These are phyloP conservation scores for Atlantisia rogersi DNA, from an alignment of 2,113 vertebrate species.

Conservation along the genomic window DNA sequence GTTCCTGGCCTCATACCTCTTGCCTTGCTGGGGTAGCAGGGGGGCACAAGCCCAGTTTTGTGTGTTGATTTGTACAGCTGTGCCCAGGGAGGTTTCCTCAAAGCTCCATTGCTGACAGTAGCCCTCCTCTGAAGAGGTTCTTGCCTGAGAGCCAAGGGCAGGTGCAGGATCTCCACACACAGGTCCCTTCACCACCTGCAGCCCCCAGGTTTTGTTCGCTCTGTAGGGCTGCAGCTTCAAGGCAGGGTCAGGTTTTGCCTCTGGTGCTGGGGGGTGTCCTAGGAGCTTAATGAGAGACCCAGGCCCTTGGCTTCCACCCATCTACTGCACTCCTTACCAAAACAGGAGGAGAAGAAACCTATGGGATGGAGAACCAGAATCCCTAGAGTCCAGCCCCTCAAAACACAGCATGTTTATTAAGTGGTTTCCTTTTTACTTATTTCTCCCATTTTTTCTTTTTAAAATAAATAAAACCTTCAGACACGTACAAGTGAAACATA, in stretches of 20 bases:
- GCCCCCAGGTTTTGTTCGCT: neutral
- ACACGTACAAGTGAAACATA: slow-evolving; percentile 43
- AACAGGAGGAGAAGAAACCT: neutral
- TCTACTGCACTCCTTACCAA: neutral
- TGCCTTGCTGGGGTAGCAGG: fast-evolving
- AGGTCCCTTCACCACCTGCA: neutral
- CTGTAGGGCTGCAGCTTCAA: neutral
- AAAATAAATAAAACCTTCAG: slow-evolving; percentile 72
- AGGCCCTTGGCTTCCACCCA: neutral
- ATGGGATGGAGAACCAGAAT: neutral
- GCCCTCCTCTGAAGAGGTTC: neutral
- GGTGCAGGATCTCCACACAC: fast-evolving
- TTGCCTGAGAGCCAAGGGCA: neutral
- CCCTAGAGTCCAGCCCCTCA: slow-evolving; percentile 2
- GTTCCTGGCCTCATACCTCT: neutral
- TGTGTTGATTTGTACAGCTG: neutral
- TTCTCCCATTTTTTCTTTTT: slow-evolving; percentile 54
- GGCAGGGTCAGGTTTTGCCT: neutral
- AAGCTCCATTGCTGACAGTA: neutral
- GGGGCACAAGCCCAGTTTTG: no score
- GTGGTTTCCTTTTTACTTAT: slow-evolving; percentile 55
- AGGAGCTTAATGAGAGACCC: neutral
- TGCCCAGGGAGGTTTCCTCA: neutral
- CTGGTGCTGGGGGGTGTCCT: neutral
- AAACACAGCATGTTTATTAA: slow-evolving; percentile 50